phyloP scores from a whole-genome alignment of 92 coral and sea anemone genomes.

The Parazoanthus swiftii region DNA sequence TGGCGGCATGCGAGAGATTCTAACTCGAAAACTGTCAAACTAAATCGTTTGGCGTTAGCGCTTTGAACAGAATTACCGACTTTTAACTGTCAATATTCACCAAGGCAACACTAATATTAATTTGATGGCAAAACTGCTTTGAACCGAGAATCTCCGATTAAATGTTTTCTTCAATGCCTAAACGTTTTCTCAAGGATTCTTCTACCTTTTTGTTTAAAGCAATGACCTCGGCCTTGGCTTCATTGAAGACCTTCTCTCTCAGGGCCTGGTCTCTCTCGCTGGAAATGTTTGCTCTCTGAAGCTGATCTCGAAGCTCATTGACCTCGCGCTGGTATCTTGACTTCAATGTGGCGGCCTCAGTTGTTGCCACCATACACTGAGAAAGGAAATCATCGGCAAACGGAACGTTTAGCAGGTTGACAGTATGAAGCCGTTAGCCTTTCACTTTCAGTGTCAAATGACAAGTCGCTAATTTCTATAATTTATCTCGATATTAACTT shows the following conservation, averaged over 20 bases:
- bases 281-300: conserved; percentile 85
- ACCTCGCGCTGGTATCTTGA: conserved; percentile 85
- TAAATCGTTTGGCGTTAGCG: too few species aligned
- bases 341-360: conserved; percentile 82
- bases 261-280: conserved; percentile 95
- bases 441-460: too few species aligned
- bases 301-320: conserved; percentile 80
- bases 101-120: too few species aligned
- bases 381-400: not conserved
- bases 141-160: too few species aligned
- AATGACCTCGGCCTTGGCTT: conserved; percentile 92
- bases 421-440: not conserved
- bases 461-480: too few species aligned
- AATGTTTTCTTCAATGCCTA: not conserved
- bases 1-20: too few species aligned
- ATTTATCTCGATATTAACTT: too few species aligned
- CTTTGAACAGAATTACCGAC: too few species aligned
- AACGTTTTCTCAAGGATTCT: not conserved
- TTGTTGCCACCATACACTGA: conserved; percentile 81
- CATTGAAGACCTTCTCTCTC: conserved; percentile 93
- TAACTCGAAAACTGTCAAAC: too few species aligned
- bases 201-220: conserved; percentile 91
- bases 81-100: too few species aligned
- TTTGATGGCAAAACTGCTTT: too few species aligned
- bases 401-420: not conserved